Evolutionary conservation across 1,140 invertebrate genomes (phyloP).

Genomic region (Micrasema longulum): DNA sequence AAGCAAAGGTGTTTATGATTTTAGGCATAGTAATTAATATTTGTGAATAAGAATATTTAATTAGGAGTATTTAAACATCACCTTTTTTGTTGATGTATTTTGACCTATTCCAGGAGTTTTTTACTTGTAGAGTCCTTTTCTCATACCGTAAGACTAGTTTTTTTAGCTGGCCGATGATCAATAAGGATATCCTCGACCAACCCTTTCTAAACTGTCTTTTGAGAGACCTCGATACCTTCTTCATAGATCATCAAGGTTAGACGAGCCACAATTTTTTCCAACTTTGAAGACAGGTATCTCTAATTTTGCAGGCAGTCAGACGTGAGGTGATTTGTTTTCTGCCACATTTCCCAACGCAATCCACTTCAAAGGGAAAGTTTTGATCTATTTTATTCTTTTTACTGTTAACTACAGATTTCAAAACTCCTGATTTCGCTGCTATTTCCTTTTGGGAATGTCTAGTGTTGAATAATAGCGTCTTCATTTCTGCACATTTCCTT

Average conservation of each 20-base stretch:
- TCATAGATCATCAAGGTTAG: background rate
- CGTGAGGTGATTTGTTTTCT: background rate
- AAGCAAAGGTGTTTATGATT: too few species aligned
- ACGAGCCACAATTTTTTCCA: background rate
- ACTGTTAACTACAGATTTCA: too few species aligned
- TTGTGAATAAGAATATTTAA: too few species aligned
- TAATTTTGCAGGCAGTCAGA: background rate
- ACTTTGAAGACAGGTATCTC: slow-evolving; percentile 4
- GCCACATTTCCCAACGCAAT: too few species aligned
- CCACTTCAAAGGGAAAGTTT: background rate
- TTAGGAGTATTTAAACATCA: too few species aligned
- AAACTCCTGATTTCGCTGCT: background rate
- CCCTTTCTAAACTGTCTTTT: background rate
- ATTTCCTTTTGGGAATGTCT: slow-evolving; percentile 6
- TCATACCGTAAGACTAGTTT: background rate
- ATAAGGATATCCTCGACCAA: background rate
- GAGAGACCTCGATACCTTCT: too few species aligned
- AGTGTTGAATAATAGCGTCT: background rate
- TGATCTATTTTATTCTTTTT: background rate
- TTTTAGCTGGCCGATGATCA: background rate
- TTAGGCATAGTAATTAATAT: too few species aligned
- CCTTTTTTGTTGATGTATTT: background rate
- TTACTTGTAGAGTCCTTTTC: background rate
- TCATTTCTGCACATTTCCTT: slow-evolving; percentile 1
- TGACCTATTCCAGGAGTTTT: background rate